These are phyloP conservation scores for Cyrtorhinus lividipennis DNA, from an alignment of 1,140 invertebrate species.

Conservation along the genomic window DNA sequence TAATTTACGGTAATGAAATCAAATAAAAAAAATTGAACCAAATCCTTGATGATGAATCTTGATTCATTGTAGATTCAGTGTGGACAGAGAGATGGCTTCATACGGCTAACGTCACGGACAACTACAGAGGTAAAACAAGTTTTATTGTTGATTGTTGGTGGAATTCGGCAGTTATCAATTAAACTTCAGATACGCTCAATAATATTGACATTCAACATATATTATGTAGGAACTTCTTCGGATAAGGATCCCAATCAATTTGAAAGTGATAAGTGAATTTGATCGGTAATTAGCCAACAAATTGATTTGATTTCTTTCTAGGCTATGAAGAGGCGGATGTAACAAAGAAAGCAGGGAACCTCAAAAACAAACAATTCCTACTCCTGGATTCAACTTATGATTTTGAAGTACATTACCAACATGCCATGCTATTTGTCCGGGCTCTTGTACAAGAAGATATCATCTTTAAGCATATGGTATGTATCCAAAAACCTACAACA, in stretches of 20 bases:
- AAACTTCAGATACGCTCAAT: no score
- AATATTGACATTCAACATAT: no score
- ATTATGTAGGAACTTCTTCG: no score
- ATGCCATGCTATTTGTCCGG: slow-evolving; percentile 76
- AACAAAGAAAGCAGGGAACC: slow-evolving; percentile 56
- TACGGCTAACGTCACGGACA: slow-evolving; percentile 73
- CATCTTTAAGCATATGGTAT: slow-evolving; percentile 76
- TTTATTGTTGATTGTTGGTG: no score
- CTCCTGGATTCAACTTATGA: slow-evolving; percentile 73
- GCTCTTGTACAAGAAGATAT: slow-evolving; percentile 65
- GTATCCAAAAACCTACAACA: no score
- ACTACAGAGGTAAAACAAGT: slow-evolving; percentile 62
- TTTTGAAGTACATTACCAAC: slow-evolving; percentile 84
- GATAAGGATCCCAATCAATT: no score
- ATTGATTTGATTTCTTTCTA: no score
- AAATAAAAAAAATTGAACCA: neutral
- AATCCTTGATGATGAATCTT: no score
- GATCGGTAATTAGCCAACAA: no score
- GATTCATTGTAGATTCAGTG: slow-evolving; percentile 47
- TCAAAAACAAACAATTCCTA: slow-evolving; percentile 72
- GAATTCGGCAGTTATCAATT: no score
- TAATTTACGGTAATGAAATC: no score
- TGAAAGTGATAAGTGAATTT: no score
- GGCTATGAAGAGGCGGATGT: slow-evolving; percentile 78
- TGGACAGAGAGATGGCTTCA: slow-evolving; percentile 90